A percentile compares a stretch with the other conserved stretches of the same genome.
These are phyloP conservation scores for Lagocephalus sceleratus DNA, from an alignment of 2,797 vertebrate genomes.

Conservation along the genomic window DNA sequence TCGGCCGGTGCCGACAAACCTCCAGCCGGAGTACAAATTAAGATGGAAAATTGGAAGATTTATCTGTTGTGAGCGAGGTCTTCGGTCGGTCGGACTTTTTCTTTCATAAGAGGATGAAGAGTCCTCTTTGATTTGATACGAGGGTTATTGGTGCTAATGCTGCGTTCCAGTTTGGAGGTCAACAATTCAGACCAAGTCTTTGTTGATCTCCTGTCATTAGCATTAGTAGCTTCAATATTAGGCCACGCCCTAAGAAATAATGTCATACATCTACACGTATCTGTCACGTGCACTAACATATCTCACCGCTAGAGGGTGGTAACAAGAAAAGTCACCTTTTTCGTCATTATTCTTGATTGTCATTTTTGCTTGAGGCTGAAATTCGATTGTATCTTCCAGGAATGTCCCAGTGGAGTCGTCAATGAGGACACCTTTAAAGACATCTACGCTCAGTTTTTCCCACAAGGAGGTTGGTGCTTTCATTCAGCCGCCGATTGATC, in stretches of 20 bases:
- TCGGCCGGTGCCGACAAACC: neutral
- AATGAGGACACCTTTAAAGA: conserved; percentile 98
- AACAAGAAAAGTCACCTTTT: neutral
- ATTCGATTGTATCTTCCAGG: conserved; percentile 71
- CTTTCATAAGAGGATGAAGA: conserved; percentile 26
- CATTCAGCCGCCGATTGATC: neutral
- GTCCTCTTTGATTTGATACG: neutral
- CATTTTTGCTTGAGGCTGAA: neutral
- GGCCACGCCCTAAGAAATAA: neutral
- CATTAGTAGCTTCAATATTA: too few species aligned
- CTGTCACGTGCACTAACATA: too few species aligned
- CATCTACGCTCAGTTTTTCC: conserved; percentile 98
- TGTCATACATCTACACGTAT: neutral
- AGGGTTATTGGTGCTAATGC: too few species aligned
- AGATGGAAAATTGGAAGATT: conserved; percentile 18
- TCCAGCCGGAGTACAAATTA: neutral
- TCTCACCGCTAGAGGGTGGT: neutral
- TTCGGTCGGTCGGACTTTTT: conserved; percentile 7
- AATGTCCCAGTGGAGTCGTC: conserved; percentile 97
- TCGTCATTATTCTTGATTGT: neutral
- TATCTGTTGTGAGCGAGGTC: conserved; percentile 30
- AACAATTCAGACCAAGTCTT: too few species aligned
- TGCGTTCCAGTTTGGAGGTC: too few species aligned
- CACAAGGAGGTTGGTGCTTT: conserved; percentile 90
- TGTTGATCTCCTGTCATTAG: too few species aligned